Base-by-base conservation (phyloP, 1,140 invertebrate species). In the Linepithema humile region DNA sequence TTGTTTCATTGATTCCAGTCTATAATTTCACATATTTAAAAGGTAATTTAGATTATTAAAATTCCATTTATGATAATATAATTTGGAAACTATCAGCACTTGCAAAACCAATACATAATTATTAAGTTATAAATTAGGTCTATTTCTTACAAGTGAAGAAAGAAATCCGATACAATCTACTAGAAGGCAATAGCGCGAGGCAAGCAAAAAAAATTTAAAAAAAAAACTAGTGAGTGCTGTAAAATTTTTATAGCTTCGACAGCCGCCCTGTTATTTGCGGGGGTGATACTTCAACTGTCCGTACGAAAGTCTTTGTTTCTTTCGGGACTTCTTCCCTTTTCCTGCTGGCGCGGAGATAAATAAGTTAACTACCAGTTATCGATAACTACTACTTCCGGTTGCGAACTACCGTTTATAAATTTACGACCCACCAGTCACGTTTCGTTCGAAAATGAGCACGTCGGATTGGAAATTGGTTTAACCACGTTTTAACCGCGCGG, bases 381-480 rank as follows among this genome's bases (percentile, higher is more conserved):
- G 92, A 91, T 92, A 92, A 92, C 91, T 87, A 86, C 91, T 90
- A 92, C 92, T 93, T 93, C 92, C 92, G 92, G 91, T 93, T 92
- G 84, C 88, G 86, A 92, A 89, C 86, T 86, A 89, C 86, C 88
- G 90, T 92, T 93, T 92, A 92, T 86, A 85, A 91, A 83, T 92
- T 93, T 89, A 92, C 89, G 87, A 89, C 87, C 89, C 86, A 78
- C 23, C 69, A 55, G 35, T 75, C 67, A 38, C 78, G 29, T 65
- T 50, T 32, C 69, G 9, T 60, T 50, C 26, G 32, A 20, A 12
- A 59, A 73, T 70, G 48, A 65, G 48, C 64, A 48, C 50, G 48
- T 70, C 64, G 35, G 48, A 80, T 70, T 38, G 64, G 48, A 48
- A 55, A 70, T 55, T 70, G 17, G 3, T 10, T 10, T 43, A 69